phyloP scores from a whole-genome alignment of 2,888 invertebrate species.

The Andrena hattorfiana region DNA sequence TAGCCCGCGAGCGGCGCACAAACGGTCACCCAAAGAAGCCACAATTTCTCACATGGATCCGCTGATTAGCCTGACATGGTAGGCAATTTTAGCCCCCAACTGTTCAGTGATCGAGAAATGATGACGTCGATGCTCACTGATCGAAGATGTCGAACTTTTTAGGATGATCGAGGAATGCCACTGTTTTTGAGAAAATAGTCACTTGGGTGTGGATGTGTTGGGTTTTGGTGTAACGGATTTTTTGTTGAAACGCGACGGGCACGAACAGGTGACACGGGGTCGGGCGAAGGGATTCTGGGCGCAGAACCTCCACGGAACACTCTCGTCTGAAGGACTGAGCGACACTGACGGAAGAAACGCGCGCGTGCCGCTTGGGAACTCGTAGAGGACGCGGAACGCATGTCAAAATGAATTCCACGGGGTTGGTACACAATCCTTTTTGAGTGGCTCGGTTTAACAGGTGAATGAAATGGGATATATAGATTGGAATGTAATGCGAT shows the following conservation, averaged over 20 bases:
- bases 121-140: neutral
- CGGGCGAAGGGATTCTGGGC: neutral
- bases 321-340: slow-evolving; percentile 67
- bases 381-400: slow-evolving; percentile 56
- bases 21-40: neutral
- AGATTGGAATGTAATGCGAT: neutral
- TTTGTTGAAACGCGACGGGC: neutral
- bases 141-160: neutral
- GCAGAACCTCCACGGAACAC: slow-evolving; percentile 32
- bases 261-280: neutral
- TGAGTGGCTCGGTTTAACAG: slow-evolving; percentile 17
- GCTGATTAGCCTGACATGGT: neutral
- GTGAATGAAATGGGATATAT: slow-evolving; percentile 11
- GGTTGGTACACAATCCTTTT: slow-evolving; percentile 27
- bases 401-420: slow-evolving; percentile 60
- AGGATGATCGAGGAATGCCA: neutral
- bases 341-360: slow-evolving; percentile 69
- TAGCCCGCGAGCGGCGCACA: slow-evolving; percentile 18
- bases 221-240: neutral
- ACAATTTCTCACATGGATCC: no score
- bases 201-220: neutral
- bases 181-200: neutral
- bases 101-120: neutral
- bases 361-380: slow-evolving; percentile 57
- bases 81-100: neutral